Base-by-base conservation (phyloP, 2,113 vertebrate species). In the Porphyrio hochstetteri region DNA sequence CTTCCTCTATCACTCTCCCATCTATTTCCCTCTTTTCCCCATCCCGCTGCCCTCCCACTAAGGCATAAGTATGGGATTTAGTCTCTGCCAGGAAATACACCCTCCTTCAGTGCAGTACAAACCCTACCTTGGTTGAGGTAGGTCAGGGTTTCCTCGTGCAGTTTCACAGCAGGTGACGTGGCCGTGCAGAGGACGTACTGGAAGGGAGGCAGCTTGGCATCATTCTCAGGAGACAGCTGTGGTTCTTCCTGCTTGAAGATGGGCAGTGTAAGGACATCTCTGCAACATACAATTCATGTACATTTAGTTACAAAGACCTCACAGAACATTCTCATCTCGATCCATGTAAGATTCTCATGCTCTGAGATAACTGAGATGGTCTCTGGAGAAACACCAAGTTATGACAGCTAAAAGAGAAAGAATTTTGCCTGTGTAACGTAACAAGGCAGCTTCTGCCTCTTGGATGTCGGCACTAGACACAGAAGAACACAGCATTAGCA, bases 41-140 rank as follows among this genome's bases (percentile, higher is more conserved):
- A 91, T 60, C 83, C 88, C 28, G 0, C 77, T 91, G 53, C 88
- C 90, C 82, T 82, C 91, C 82, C 13, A 0, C 29, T 38, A 80
- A 93, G 61, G 57, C 57, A 86, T 18, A 82, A 84, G 36, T 23
- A 79, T 4, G 28, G 36, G 59, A 92, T 85, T 65, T 61, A 38
- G 60, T 33, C 19, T 52, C 5, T 84, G 92, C 93, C 83, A 86
- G 28, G 61, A 84, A 91, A 79, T 2, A 44, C 1, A 7, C 56
- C 56, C 44, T 79, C 61, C 38, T 95, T 44, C 71, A 44, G 88
- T 13, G 33, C 2, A 59, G 71, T 59, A 56, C 61, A 93, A 78
- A 86, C 57, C 82, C 88, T 98, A 99, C 99, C 99, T 99, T 99
- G 99, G 96, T 99, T 99, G 94, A 99, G 99, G 94, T 99, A 99